These are phyloP conservation scores for Sebastes itinus DNA, from an alignment of 2,797 vertebrate species.

Conservation along the genomic window DNA sequence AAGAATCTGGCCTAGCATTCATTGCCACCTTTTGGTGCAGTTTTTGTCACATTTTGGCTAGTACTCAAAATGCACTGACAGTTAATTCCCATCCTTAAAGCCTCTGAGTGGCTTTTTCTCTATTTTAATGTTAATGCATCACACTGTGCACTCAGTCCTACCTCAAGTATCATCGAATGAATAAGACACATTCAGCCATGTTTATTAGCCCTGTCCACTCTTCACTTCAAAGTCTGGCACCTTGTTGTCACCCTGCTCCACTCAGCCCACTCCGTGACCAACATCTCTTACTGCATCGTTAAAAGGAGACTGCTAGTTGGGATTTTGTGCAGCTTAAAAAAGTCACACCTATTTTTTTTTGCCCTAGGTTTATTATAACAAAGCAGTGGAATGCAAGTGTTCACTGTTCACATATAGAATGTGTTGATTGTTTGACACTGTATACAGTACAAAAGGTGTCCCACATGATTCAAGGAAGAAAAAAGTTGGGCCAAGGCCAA, in stretches of 20 bases:
- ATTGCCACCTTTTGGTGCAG: neutral
- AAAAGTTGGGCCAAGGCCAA: conserved; percentile 34
- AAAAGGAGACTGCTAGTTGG: neutral
- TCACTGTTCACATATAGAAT: neutral
- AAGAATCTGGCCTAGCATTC: neutral
- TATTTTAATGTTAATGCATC: conserved; percentile 35
- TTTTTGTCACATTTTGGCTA: neutral
- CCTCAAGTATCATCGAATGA: conserved; percentile 48
- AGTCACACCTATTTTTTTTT: neutral
- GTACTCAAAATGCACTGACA: neutral
- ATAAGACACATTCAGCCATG: conserved; percentile 28
- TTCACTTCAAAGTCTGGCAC: conserved; percentile 27
- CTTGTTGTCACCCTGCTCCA: conserved; percentile 27
- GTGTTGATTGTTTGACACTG: neutral
- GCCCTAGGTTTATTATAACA: neutral
- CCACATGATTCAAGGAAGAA: conserved; percentile 36
- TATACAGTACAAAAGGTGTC: conserved; percentile 6
- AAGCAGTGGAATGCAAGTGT: neutral
- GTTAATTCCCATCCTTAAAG: neutral
- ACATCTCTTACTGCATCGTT: conserved; percentile 3
- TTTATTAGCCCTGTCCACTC: conserved; percentile 24
- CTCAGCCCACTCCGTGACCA: conserved; percentile 12
- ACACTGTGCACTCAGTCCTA: conserved; percentile 4
- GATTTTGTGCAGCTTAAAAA: conserved; percentile 24
- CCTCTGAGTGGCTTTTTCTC: neutral